Evolutionary conservation across 2,113 vertebrate genomes (phyloP).

Genomic region (Tympanuchus pallidicinctus): DNA sequence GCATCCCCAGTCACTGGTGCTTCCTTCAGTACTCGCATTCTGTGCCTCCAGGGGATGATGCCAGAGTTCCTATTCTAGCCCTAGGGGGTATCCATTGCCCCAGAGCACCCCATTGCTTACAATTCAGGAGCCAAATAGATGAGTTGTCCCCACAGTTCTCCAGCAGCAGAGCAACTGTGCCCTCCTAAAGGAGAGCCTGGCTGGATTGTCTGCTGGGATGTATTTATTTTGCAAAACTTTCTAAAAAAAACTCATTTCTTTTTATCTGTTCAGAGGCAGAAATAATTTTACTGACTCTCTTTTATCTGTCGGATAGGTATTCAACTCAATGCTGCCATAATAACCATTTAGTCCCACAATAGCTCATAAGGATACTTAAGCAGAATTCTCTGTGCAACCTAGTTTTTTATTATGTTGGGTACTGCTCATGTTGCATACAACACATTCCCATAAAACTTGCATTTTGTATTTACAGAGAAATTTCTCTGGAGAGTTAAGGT

Average conservation of each 20-base stretch:
- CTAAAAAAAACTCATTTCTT: slow-evolving; percentile 31
- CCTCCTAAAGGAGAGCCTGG: neutral
- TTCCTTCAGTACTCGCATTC: rapidly evolving
- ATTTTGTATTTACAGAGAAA: slow-evolving; percentile 85
- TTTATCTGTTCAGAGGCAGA: slow-evolving; percentile 40
- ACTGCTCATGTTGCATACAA: slow-evolving; percentile 76
- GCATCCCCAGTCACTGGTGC: rapidly evolving
- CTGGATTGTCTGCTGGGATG: neutral
- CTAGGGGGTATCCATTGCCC: neutral
- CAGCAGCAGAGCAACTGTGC: neutral
- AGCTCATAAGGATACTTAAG: slow-evolving; percentile 59
- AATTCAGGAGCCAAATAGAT: neutral
- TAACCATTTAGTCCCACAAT: slow-evolving; percentile 49
- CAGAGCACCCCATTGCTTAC: neutral
- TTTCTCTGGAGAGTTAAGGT: slow-evolving; percentile 84
- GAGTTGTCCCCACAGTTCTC: neutral
- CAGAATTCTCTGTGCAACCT: slow-evolving; percentile 64
- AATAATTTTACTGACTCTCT: slow-evolving; percentile 31
- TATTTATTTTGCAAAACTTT: neutral
- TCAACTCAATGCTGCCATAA: slow-evolving; percentile 51
- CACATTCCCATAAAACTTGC: slow-evolving; percentile 80
- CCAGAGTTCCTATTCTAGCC: neutral
- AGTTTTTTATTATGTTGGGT: slow-evolving; percentile 74
- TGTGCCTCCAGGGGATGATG: rapidly evolving
- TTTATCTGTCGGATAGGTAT: slow-evolving; percentile 62